Percentiles rank a stretch among this genome's conserved stretches.
Evolutionary conservation across 2,797 vertebrate genomes (phyloP).

Genomic region (Thunnus albacares): DNA sequence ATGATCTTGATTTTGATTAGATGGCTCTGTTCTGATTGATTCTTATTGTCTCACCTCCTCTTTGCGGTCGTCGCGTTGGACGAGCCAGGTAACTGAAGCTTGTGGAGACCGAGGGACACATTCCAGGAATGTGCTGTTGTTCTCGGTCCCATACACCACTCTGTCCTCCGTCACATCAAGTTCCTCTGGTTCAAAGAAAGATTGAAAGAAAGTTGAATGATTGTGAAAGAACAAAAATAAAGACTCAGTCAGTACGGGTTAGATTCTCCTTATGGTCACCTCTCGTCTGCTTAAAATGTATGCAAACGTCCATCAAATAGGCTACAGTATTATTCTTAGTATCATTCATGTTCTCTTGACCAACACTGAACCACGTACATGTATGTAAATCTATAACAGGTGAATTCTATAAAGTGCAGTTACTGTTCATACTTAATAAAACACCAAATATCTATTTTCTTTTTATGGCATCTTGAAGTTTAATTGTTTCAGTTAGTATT

Average conservation of each 20-base stretch:
- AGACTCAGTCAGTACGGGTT: background rate
- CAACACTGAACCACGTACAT: background rate
- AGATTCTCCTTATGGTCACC: background rate
- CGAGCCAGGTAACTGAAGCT: conserved; percentile 91
- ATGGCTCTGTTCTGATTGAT: background rate
- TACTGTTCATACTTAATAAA: background rate
- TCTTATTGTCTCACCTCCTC: conserved; percentile 88
- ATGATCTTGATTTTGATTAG: background rate
- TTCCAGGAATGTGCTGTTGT: conserved; percentile 97
- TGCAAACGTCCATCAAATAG: background rate
- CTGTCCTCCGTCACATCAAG: conserved; percentile 83
- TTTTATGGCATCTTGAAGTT: background rate
- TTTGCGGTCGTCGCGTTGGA: conserved; percentile 87
- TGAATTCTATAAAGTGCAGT: background rate
- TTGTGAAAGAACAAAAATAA: background rate
- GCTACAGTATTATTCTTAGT: background rate
- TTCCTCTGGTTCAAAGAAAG: conserved; percentile 80
- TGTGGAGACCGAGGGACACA: conserved; percentile 91
- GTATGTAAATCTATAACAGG: background rate
- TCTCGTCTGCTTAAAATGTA: background rate
- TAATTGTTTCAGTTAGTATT: background rate
- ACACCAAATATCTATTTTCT: background rate
- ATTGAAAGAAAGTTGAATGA: conserved; percentile 18
- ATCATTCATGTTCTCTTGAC: background rate
- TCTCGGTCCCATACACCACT: conserved; percentile 91